phyloP scores from a whole-genome alignment of 2,888 invertebrate species.

The Phyllotreta striolata region DNA sequence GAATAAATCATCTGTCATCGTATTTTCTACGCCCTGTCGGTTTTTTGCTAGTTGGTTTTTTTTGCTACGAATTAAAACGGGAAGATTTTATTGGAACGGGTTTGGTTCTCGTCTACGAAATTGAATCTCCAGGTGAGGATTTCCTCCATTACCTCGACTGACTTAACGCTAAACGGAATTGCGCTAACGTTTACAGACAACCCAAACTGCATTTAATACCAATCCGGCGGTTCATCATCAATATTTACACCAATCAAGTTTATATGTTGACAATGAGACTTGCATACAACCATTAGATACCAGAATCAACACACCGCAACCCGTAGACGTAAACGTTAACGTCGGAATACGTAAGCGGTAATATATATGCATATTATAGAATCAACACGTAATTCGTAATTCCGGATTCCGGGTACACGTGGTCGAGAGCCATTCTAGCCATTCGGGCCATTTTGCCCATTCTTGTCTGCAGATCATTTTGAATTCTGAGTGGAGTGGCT shows the following conservation, averaged over 20 bases:
- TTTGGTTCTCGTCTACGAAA: too few relatives aligned
- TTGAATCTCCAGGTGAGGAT: too few relatives aligned
- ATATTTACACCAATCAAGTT: constrained; percentile 7
- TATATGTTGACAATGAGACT: not conserved
- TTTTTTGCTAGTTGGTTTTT: not conserved
- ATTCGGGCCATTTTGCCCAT: not conserved
- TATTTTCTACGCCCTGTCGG: not conserved
- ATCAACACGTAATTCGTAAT: constrained; percentile 42
- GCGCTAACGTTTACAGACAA: not conserved
- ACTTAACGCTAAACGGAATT: not conserved
- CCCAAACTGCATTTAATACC: not conserved
- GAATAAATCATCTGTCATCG: constrained; percentile 9
- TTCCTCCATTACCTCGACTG: too few relatives aligned
- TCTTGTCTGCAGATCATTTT: constrained; percentile 13
- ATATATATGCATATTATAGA: constrained; percentile 39
- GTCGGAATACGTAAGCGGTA: constrained; percentile 2
- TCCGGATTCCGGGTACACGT: constrained; percentile 23
- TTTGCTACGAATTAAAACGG: too few relatives aligned
- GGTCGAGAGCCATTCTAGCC: constrained; percentile 14
- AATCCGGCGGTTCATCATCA: constrained; percentile 2
- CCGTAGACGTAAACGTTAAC: constrained; percentile 4
- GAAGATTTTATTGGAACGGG: too few relatives aligned
- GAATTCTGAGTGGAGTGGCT: constrained; percentile 9
- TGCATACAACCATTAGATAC: constrained; percentile 8
- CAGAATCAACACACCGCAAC: constrained; percentile 10